Evolutionary conservation across 2,888 invertebrate species (phyloP).

Genomic region (Parascotia fuliginaria): DNA sequence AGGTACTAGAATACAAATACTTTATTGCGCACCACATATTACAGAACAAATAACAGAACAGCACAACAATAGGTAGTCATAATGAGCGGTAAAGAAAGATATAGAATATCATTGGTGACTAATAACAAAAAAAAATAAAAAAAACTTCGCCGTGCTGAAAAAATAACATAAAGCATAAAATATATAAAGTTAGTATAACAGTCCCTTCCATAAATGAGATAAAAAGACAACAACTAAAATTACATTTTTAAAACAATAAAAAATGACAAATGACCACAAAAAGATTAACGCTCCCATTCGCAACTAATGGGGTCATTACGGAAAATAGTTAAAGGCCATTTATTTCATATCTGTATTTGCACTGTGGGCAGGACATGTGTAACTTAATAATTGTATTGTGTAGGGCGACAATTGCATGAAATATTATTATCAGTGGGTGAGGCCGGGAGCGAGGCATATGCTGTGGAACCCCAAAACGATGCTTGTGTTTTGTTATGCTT

Average conservation of each 20-base stretch:
- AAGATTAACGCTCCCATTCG: conserved; percentile 57
- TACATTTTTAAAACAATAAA: conserved; percentile 34
- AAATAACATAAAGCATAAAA: too few relatives aligned
- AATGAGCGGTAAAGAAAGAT: too few relatives aligned
- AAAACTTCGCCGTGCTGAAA: too few relatives aligned
- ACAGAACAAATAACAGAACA: too few relatives aligned
- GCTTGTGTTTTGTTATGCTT: conserved; percentile 23
- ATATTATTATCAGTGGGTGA: conserved; percentile 72
- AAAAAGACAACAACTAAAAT: background rate
- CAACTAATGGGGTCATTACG: conserved; percentile 64
- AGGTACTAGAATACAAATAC: too few relatives aligned
- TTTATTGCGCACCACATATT: too few relatives aligned
- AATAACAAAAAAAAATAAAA: too few relatives aligned
- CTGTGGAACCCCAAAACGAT: conserved; percentile 52
- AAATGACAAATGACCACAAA: conserved; percentile 39
- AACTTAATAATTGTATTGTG: conserved; percentile 73
- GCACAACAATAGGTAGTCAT: too few relatives aligned
- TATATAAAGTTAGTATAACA: too few relatives aligned
- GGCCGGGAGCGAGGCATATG: conserved; percentile 55
- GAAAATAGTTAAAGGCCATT: conserved; percentile 67
- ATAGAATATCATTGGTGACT: too few relatives aligned
- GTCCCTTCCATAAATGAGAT: too few relatives aligned
- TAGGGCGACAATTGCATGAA: conserved; percentile 75
- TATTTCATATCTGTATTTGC: conserved; percentile 80
- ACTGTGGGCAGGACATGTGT: conserved; percentile 72